Percentiles rank a stretch among this genome's conserved stretches.
These are phyloP conservation scores for Orbicella faveolata DNA, from an alignment of 64 coral and sea anemone genomes.

Conservation along the genomic window DNA sequence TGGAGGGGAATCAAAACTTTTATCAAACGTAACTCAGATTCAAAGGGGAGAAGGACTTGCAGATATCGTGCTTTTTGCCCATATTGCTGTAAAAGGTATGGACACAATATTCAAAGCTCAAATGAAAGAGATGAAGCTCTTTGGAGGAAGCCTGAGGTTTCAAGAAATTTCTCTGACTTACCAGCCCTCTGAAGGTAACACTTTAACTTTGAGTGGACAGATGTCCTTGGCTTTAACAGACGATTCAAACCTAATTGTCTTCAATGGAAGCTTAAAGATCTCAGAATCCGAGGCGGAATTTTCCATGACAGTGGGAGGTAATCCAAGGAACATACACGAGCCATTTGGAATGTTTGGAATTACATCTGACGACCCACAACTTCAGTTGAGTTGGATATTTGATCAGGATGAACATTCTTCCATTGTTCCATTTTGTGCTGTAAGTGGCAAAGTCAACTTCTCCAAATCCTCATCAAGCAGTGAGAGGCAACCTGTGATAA, in stretches of 20 bases:
- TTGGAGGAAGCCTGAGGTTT: background rate
- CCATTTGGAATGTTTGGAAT: slow-evolving; percentile 41
- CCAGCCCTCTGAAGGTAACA: background rate
- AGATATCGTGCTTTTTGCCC: background rate
- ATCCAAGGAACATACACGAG: background rate
- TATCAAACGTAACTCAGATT: background rate
- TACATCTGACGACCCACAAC: background rate
- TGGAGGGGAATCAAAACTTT: background rate
- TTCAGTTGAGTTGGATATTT: slow-evolving; percentile 12
- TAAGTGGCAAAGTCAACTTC: slow-evolving; percentile 32
- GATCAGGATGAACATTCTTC: background rate
- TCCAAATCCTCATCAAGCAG: background rate
- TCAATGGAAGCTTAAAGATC: background rate
- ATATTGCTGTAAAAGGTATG: background rate
- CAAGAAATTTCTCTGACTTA: background rate
- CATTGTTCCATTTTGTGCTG: background rate
- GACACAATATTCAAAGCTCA: background rate
- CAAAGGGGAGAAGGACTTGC: background rate
- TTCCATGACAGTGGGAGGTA: background rate
- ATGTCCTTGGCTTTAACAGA: background rate
- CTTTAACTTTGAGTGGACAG: background rate
- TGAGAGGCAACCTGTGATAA: background rate
- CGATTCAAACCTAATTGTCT: background rate
- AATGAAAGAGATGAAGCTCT: background rate
- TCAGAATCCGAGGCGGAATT: slow-evolving; percentile 13